phyloP scores from a whole-genome alignment of 2,113 vertebrate genomes.

The Nothoprocta pentlandii region DNA sequence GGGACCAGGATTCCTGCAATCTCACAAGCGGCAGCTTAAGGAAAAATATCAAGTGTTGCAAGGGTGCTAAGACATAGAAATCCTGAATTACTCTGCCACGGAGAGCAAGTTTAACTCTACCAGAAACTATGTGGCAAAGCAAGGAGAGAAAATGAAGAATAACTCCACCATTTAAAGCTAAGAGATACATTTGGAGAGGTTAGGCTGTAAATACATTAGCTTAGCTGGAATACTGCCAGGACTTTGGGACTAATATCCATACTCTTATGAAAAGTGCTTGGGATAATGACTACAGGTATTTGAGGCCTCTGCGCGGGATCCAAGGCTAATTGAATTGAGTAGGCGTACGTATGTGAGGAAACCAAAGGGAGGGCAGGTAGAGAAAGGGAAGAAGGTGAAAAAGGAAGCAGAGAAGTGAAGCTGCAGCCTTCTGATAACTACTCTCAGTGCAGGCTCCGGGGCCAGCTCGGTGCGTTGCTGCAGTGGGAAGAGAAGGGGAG shows the following conservation, averaged over 20 bases:
- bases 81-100: constrained; percentile 6
- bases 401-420: constrained; percentile 23
- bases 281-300: constrained; percentile 63
- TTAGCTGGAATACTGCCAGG: constrained; percentile 63
- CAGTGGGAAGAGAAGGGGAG: neutral
- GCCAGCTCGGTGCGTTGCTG: neutral
- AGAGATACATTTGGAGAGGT: constrained; percentile 27
- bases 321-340: constrained; percentile 70
- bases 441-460: neutral
- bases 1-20: constrained; percentile 14
- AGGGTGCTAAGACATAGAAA: neutral
- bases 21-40: constrained; percentile 51
- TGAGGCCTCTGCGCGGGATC: constrained; percentile 15
- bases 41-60: constrained; percentile 55
- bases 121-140: neutral
- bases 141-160: constrained; percentile 26
- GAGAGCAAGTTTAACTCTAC: constrained; percentile 33
- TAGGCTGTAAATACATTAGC: constrained; percentile 56
- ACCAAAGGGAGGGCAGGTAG: constrained; percentile 38
- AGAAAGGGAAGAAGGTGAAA: constrained; percentile 53
- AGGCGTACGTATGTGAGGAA: constrained; percentile 26
- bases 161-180: constrained; percentile 38
- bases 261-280: constrained; percentile 62
- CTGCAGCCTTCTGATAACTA: constrained; percentile 15
- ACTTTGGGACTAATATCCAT: constrained; percentile 66